Percentiles rank a stretch among this genome's conserved stretches.
Conservation (phyloP, 2,797 vertebrate species). For the Brachymystax lenok region DNA sequence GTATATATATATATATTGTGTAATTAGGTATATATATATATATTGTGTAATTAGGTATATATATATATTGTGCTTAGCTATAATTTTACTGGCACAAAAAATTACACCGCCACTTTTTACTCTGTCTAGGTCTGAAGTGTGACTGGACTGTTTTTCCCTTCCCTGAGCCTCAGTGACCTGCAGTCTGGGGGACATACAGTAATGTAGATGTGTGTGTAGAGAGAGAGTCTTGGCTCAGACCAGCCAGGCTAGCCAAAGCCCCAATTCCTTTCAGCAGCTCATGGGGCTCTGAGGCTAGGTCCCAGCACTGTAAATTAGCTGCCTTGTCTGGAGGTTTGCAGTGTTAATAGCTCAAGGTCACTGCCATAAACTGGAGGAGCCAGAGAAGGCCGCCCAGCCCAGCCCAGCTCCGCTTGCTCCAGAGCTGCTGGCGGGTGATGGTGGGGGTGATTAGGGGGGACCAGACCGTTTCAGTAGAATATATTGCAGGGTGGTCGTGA, state of each 20-base stretch:
- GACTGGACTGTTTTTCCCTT: background rate
- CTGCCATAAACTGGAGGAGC: constrained; percentile 78
- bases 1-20: too few relatives aligned
- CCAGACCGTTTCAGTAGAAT: background rate
- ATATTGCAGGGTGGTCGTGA: background rate
- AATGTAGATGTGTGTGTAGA: background rate
- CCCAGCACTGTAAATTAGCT: constrained; percentile 78
- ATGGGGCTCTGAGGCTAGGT: constrained; percentile 14
- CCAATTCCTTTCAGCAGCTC: background rate
- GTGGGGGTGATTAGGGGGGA: too few relatives aligned
- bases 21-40: background rate
- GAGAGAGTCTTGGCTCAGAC: background rate
- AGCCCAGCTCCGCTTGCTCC: background rate
- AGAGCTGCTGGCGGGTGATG: background rate
- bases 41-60: too few relatives aligned
- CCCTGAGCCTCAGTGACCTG: background rate
- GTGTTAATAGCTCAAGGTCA: constrained; percentile 86
- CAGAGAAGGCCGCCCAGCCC: constrained; percentile 15
- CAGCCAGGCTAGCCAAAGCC: background rate
- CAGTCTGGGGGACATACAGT: background rate
- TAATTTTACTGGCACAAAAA: too few relatives aligned
- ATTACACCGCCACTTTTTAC: too few relatives aligned
- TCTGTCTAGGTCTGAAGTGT: background rate
- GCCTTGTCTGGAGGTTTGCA: constrained; percentile 74
- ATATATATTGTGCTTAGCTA: background rate